phyloP scores from a whole-genome alignment of 2,113 vertebrate species.

The Centropus unirufus region DNA sequence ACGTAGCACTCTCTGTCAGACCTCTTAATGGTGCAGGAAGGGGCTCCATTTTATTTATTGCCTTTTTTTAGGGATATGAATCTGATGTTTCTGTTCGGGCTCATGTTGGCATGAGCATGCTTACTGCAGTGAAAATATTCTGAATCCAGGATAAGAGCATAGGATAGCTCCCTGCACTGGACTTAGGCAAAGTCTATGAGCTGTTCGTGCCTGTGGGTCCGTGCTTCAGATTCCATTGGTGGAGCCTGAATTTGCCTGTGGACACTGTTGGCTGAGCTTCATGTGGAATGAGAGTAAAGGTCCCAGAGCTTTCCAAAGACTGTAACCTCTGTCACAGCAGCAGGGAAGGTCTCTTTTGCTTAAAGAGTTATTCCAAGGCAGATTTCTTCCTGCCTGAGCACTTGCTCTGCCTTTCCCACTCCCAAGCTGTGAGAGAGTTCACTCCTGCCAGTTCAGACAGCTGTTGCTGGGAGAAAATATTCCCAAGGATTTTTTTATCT shows the following conservation, averaged over 20 bases:
- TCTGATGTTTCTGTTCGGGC: background rate
- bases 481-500: background rate
- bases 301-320: background rate
- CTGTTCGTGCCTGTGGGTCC: background rate
- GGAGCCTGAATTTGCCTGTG: background rate
- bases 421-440: background rate
- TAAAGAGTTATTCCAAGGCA: background rate
- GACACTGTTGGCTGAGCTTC: background rate
- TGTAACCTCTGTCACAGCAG: background rate
- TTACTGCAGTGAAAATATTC: background rate
- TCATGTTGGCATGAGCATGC: rapidly evolving
- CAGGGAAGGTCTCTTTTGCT: background rate
- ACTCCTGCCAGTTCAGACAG: background rate
- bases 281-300: background rate
- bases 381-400: background rate
- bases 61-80: background rate
- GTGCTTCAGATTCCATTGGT: background rate
- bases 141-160: background rate
- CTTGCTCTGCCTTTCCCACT: background rate
- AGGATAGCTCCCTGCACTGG: background rate
- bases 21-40: background rate
- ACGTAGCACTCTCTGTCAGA: background rate
- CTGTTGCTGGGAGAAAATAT: background rate
- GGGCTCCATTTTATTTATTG: background rate
- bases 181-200: background rate